Percentiles rank a stretch among this genome's conserved stretches.
Conservation (phyloP, 2,888 invertebrate species). For the Amphiduros pacificus region DNA sequence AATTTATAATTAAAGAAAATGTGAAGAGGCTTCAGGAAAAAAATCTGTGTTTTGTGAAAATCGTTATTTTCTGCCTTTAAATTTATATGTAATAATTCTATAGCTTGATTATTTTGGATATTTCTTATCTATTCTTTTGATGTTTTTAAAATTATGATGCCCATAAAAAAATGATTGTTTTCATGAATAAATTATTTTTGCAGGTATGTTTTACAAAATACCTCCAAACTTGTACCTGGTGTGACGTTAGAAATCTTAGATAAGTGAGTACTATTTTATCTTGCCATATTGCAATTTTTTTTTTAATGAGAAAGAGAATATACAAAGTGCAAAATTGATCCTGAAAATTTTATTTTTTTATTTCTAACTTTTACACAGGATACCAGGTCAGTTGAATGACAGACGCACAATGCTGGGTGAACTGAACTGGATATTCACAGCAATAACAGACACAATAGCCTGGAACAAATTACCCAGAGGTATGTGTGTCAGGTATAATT, state of each 20-base stretch:
- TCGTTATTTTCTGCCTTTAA: no score
- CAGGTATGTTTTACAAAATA: conserved; percentile 81
- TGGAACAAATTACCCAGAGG: conserved; percentile 94
- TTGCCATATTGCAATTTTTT: not conserved
- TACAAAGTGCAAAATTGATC: not conserved
- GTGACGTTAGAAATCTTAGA: conserved; percentile 85
- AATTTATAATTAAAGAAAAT: no score
- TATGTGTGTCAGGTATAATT: conserved; percentile 43
- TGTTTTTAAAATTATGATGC: no score
- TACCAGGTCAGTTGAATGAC: conserved; percentile 93
- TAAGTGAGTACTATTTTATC: conserved; percentile 68
- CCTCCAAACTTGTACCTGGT: conserved; percentile 78
- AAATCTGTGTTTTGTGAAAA: no score
- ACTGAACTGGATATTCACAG: conserved; percentile 99
- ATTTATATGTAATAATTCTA: no score
- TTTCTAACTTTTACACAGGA: conserved; percentile 64
- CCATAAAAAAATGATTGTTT: no score
- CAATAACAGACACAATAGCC: conserved; percentile 99
- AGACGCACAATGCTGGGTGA: conserved; percentile 97
- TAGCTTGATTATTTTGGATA: no score
- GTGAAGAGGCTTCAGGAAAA: no score
- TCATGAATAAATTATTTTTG: no score
- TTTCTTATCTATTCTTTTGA: no score
- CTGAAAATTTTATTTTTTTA: not conserved
- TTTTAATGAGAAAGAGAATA: no score